Base-by-base conservation (phyloP, 2,113 vertebrate genomes). In the Romanogobio albipinnatus region DNA sequence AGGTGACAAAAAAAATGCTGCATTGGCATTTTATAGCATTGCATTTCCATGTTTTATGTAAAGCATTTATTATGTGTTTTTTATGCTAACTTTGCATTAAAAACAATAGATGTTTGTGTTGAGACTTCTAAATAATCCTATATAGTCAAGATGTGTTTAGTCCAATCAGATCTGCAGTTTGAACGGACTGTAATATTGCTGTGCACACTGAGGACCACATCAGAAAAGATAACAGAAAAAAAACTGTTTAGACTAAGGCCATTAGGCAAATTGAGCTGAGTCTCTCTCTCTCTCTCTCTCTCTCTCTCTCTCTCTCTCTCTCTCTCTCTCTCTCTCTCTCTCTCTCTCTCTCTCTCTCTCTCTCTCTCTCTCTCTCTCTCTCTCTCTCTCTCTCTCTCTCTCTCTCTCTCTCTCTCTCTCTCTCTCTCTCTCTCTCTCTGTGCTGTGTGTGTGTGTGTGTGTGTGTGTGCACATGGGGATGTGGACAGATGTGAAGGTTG, bases 181-280 rank as follows among this genome's bases (percentile, higher is more conserved):
- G 90, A 92, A 88, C 87, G 88, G 87, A 89, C 83, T 88, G 87
- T 88, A 85, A 84, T 83, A 87, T 84, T 76, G 61, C 70, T 84
- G 36, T 47, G 53, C 62, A 56, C 49, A 88, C 47, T 15, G 64
- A 78, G 68, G 83, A 81, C 43, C 84, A 84, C 56, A 76, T 84
- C 68, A 19, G 8, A 85, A 90, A 87, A 78, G 83, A 77, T 84
- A 62, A 51, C 71, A 33, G 78, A 87, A 87, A 86, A 90, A 78
- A 84, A 86, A n/a, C 19, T 84, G 77, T 84, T 91, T 86, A 90
- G 82, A 45, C 53, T 76, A 47, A 84, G 81, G 45, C 92, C 91
- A 92, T 94, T 94, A 93, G 90, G 87, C 90, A 89, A 90, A 91
- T 90, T 93, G 84, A 85, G 39, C 81, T 39, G 59, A 53, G 74